Evolutionary conservation across 2,113 vertebrate genomes (phyloP).

Genomic region (Mobula hypostoma): DNA sequence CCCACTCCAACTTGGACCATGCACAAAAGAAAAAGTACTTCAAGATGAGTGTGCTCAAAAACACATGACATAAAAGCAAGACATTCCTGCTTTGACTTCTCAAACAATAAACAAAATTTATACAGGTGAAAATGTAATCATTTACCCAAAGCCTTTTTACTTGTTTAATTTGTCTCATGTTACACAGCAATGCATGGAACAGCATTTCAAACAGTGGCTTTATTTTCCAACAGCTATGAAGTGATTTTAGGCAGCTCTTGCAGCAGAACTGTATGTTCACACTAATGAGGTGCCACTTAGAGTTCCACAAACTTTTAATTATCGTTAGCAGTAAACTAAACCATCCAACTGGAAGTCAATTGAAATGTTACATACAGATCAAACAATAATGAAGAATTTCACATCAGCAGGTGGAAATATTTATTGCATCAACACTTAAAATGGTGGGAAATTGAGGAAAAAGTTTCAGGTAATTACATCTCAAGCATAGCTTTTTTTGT

Average conservation of each 20-base stretch:
- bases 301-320: neutral
- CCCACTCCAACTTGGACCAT: no score
- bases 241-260: neutral
- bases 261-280: neutral
- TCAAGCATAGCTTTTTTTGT: neutral
- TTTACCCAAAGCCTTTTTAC: neutral
- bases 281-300: neutral
- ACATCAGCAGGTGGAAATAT: neutral
- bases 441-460: neutral
- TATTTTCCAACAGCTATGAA: neutral
- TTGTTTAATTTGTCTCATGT: neutral
- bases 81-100: neutral
- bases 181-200: neutral
- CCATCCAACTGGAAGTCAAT: constrained; percentile 15
- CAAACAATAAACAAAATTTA: neutral
- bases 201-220: neutral
- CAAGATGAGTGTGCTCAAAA: no score
- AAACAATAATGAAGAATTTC: neutral
- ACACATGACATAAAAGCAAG: no score
- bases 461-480: neutral
- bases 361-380: neutral
- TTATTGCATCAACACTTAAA: neutral
- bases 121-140: neutral
- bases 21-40: no score
- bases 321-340: neutral